Base-by-base conservation (phyloP, 2,888 invertebrate species). In the Hemithea aestivaria region DNA sequence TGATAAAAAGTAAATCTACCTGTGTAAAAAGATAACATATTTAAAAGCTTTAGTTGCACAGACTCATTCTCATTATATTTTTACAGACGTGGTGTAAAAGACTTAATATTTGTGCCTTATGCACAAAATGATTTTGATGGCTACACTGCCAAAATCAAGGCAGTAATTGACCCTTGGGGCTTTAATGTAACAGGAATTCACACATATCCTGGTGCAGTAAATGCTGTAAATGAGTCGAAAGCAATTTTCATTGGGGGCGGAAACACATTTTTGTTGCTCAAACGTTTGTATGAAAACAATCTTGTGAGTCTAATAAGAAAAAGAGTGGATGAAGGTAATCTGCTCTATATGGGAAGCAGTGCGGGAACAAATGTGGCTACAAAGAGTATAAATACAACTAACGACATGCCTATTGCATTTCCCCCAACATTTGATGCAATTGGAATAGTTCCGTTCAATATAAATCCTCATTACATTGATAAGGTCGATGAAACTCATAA, bases 361-460 rank as follows among this genome's bases (percentile, higher is more conserved):
- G 95, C 95, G 37, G 95, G 95, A 27, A 93, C 94, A 7, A 96
- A 95, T 87, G 93, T 95, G 7, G 93, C 94, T 6, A 94, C 95
- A 1, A 82, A 84, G 50, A 93, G 91, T 51, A 95, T 96, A 55
- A 89, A 92, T 58, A 95, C 95, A 2, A 95, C 95, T 28, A 96
- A 96, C 83, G 95, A 96, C 66, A 95, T 96, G 95, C 96, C 95
- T 2, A 93, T 96, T 39, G 90, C 89, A n/a, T 91, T 89, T 68
- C 94, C 94, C 24, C 93, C 93, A 12, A 88, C 88, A 31, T 93
- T 95, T 74, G 83, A 91, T 47, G 94, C 92, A 0, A 82, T 95
- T 27, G 87, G 88, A 22, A 82, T 95, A 35, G 90, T 95, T 7
- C 93, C 94, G 2, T 94, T 95, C 69, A 95, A 95, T 68, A 94